Conservation (phyloP, 1,140 invertebrate genomes). For the Sipha flava region DNA sequence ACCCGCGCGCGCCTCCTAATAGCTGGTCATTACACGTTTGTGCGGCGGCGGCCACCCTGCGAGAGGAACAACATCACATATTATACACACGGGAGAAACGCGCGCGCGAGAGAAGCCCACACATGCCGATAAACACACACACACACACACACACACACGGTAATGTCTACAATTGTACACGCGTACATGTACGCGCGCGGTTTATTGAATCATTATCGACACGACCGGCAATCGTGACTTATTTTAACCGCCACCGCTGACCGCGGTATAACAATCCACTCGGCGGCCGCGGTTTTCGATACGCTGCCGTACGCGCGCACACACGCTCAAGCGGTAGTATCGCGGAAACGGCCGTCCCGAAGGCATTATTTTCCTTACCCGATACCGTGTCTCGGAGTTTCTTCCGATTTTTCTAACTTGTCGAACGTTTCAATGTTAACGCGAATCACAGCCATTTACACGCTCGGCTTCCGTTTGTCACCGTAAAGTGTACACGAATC, state of each 20-base stretch:
- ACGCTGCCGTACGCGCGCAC: too few species aligned
- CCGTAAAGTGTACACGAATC: too few species aligned
- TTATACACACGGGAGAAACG: background rate
- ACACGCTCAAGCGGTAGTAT: too few species aligned
- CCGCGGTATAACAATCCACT: background rate
- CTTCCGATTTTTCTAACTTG: too few species aligned
- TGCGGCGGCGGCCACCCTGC: constrained; percentile 24
- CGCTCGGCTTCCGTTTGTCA: too few species aligned
- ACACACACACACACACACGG: too few species aligned
- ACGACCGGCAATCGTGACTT: background rate
- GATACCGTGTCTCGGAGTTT: too few species aligned
- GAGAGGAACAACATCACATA: background rate
- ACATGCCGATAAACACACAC: background rate
- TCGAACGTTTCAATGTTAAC: too few species aligned
- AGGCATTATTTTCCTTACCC: too few species aligned
- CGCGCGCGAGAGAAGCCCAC: background rate
- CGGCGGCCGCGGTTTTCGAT: background rate
- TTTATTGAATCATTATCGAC: constrained; percentile 25
- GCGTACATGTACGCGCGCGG: background rate
- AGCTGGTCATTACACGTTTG: constrained; percentile 29
- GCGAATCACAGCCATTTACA: too few species aligned
- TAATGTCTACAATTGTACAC: background rate
- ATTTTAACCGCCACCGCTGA: background rate
- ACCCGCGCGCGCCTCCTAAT: background rate
- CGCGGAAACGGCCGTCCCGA: too few species aligned